Percentiles rank a stretch among this genome's conserved stretches.
These are phyloP conservation scores for Teleogryllus oceanicus DNA, from an alignment of 2,888 invertebrate genomes.

Conservation along the genomic window DNA sequence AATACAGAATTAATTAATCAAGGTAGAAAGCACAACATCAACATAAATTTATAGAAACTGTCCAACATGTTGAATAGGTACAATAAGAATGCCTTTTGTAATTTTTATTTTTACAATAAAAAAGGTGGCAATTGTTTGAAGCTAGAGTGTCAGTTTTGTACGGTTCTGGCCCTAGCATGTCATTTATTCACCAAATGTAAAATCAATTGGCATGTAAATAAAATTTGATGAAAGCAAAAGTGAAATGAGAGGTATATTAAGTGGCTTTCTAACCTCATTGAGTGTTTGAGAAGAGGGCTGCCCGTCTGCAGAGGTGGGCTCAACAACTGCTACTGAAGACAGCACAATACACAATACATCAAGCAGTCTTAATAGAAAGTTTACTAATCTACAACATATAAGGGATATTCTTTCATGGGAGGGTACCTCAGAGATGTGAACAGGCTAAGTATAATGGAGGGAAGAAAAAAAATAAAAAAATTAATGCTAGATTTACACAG, in stretches of 20 bases:
- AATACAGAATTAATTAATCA: no score
- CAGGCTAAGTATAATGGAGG: background rate
- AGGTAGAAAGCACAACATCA: no score
- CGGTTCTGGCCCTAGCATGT: no score
- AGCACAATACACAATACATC: constrained; percentile 28
- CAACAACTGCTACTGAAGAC: constrained; percentile 34
- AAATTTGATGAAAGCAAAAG: background rate
- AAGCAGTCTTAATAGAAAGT: background rate
- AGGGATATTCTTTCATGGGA: background rate
- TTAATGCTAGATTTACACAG: background rate
- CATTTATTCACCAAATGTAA: no score
- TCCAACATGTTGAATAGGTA: background rate
- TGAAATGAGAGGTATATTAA: background rate
- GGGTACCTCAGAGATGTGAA: background rate
- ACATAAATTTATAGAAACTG: background rate
- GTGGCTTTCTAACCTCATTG: constrained; percentile 33
- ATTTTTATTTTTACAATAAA: background rate
- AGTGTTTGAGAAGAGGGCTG: constrained; percentile 32
- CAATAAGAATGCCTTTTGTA: constrained; percentile 12
- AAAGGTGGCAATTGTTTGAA: background rate
- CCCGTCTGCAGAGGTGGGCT: constrained; percentile 32
- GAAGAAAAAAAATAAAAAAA: background rate
- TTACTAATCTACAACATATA: background rate
- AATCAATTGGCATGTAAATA: background rate
- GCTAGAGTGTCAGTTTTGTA: no score